Percentiles rank a stretch among this genome's conserved stretches.
These are phyloP conservation scores for Drosophila koepferae DNA, from an alignment of 2,888 invertebrate species.

Conservation along the genomic window DNA sequence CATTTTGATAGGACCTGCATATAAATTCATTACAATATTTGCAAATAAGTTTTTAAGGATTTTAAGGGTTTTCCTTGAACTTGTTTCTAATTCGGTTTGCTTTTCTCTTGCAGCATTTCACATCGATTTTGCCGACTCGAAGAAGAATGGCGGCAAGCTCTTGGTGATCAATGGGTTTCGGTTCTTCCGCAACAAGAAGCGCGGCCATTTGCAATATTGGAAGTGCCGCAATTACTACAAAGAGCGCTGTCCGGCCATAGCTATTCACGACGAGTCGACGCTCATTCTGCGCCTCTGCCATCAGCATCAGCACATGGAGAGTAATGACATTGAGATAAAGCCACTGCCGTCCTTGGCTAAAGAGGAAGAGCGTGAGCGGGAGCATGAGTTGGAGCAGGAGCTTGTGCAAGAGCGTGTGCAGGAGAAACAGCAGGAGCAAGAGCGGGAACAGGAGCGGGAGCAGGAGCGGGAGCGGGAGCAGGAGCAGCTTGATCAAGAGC, in stretches of 20 bases:
- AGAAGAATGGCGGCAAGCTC: constrained; percentile 85
- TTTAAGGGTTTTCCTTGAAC: no score
- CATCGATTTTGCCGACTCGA: constrained; percentile 85
- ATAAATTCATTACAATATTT: constrained; percentile 2
- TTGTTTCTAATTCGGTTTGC: neutral
- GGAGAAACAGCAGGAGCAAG: neutral
- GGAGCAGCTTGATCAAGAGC: neutral
- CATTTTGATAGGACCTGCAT: constrained; percentile 20
- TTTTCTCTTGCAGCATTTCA: constrained; percentile 78
- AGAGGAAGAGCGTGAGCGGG: constrained; percentile 21
- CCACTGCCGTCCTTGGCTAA: constrained; percentile 60
- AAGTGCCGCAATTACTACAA: constrained; percentile 85
- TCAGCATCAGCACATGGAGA: constrained; percentile 83
- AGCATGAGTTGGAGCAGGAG: neutral
- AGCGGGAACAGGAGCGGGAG: neutral
- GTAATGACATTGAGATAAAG: constrained; percentile 84
- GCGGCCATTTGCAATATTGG: constrained; percentile 85
- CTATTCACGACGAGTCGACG: constrained; percentile 84
- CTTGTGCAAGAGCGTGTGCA: neutral
- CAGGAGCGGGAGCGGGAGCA: constrained; percentile 5
- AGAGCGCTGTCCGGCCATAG: constrained; percentile 85
- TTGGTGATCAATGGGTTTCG: constrained; percentile 85
- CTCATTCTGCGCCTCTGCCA: constrained; percentile 83
- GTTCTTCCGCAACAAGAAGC: constrained; percentile 85
- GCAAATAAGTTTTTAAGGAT: neutral